Evolutionary conservation across 2,888 invertebrate species (phyloP), one percentile per base, ranked within the genome.

Genomic region (Pterostichus madidus): DNA sequence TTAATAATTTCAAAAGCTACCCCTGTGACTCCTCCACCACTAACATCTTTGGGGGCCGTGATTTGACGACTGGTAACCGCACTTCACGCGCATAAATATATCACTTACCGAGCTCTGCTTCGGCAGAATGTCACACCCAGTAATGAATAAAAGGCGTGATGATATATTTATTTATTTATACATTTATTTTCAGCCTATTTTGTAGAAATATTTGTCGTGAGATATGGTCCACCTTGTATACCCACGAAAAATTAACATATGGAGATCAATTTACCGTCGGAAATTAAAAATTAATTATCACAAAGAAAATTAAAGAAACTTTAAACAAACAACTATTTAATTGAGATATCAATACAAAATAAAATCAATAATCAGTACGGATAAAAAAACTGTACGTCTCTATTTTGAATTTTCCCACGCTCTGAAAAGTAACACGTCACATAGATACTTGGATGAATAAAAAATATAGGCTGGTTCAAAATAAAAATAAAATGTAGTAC

Each of bases 261-360:
- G 5, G 1, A n/a, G 11, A 49, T 49, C 10, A 49, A 49, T 49
- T 49, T 49, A n/a, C n/a, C 11, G 8, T 24, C 10, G 49, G 49
- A 49, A 49, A 49, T 49, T 49, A 49, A 49, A 5, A 49, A 49
- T 49, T n/a, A 49, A 49, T 49, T n/a, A 49, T 5, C 13, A 49
- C 49, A 49, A 49, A 49, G 49, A 49, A 49, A 49, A 49, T 49
- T 49, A 49, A 49, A 49, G n/a, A n/a, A 44, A 39, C 5, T 39
- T 1, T 7, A 39, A 39, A 39, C 39, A 11, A 49, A n/a, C 49
- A 13, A 0, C 5, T 49, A 49, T 49, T 49, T 49, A 49, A 49
- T 49, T 49, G 49, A 49, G 49, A 10, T 49, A 5, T 49, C 49
- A 49, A 49, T 4, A n/a, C 5, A 39, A 6, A 39, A 39, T 39